Evolutionary conservation across 2,113 vertebrate species (phyloP).

Genomic region (Nycticorax nycticorax): DNA sequence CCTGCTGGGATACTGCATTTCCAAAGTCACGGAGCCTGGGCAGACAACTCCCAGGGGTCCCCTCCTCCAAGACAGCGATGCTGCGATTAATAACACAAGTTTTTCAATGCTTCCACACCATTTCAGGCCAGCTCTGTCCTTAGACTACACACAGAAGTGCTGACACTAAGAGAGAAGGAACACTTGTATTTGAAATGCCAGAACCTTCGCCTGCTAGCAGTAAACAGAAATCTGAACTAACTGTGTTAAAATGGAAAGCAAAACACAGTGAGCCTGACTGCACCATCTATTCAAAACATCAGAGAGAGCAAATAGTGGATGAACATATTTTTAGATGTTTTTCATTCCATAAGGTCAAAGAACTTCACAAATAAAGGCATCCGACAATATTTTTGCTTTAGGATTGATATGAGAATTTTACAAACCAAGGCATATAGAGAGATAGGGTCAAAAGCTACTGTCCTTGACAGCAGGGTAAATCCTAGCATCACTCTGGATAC

Average conservation of each 20-base stretch:
- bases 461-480: not conserved
- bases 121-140: not conserved
- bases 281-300: not conserved
- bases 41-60: not conserved
- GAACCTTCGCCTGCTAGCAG: not conserved
- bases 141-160: not conserved
- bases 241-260: not conserved
- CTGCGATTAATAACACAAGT: not conserved
- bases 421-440: fast-evolving
- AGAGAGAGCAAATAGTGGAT: not conserved
- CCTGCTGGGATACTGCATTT: fast-evolving
- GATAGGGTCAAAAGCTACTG: not conserved
- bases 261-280: not conserved
- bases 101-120: not conserved
- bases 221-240: not conserved
- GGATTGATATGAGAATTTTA: not conserved
- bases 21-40: not conserved
- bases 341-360: not conserved
- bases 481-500: not conserved
- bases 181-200: not conserved
- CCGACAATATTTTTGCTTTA: not conserved
- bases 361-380: not conserved
- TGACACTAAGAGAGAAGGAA: not conserved
- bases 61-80: not conserved
- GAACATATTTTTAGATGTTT: not conserved